These are phyloP conservation scores for Galaxias olidus DNA, from an alignment of 2,797 vertebrate genomes.

Conservation along the genomic window DNA sequence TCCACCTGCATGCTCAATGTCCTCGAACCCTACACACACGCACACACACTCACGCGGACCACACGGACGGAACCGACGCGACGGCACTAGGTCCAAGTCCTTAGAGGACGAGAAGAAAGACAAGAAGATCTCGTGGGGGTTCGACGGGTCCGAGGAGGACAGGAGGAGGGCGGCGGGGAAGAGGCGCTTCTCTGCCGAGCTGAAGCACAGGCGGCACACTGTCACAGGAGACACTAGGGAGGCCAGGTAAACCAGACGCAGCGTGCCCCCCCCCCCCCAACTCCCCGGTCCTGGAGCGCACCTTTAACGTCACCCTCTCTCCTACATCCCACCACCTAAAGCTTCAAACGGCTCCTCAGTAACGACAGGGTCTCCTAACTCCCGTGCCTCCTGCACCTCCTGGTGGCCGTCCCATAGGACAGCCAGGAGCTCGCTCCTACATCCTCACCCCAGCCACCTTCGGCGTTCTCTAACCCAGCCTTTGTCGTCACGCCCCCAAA, in stretches of 20 bases:
- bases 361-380: no score
- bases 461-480: no score
- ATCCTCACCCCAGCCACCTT: no score
- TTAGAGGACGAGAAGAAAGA: conserved; percentile 80
- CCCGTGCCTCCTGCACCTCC: no score
- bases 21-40: conserved; percentile 3
- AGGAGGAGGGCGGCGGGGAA: conserved; percentile 62
- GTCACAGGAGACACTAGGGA: conserved; percentile 74
- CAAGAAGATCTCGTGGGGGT: conserved; percentile 74
- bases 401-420: no score
- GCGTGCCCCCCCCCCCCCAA: background rate
- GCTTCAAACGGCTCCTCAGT: no score
- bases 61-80: conserved; percentile 18
- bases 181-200: conserved; percentile 69
- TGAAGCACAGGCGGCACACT: conserved; percentile 76
- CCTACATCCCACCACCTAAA: no score
- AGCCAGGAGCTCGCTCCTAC: no score
- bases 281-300: no score
- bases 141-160: conserved; percentile 64
- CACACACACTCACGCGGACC: conserved; percentile 1
- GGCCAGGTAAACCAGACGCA: conserved; percentile 57
- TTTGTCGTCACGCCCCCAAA: no score
- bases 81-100: conserved; percentile 69
- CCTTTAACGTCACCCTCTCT: no score
- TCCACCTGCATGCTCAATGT: conserved; percentile 37